A percentile compares a stretch with the other conserved stretches of the same genome.
Evolutionary conservation across 2,113 vertebrate species (phyloP).

Genomic region (Axis porcinus): DNA sequence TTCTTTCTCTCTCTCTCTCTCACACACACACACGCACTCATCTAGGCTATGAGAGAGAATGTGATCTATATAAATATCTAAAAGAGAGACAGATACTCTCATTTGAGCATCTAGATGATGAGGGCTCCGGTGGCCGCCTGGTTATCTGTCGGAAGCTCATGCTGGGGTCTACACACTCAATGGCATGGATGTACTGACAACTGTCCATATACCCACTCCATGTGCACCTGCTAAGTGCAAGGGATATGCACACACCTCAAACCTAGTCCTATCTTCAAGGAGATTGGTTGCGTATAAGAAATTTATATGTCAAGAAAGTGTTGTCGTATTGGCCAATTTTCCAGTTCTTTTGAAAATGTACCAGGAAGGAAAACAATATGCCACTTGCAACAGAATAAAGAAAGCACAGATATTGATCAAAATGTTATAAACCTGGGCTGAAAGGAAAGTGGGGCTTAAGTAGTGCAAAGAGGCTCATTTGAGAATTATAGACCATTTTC

Average conservation of each 20-base stretch:
- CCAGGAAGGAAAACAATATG: background rate
- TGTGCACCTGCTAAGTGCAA: background rate
- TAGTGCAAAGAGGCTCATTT: background rate
- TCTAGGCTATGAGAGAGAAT: background rate
- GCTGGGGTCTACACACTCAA: background rate
- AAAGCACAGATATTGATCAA: background rate
- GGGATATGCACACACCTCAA: background rate
- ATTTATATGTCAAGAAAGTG: background rate
- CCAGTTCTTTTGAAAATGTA: background rate
- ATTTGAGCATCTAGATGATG: background rate
- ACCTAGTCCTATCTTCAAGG: background rate
- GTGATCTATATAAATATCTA: background rate
- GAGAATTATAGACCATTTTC: background rate
- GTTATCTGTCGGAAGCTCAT: background rate
- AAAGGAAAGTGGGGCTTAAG: background rate
- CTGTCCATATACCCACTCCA: background rate
- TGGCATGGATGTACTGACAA: background rate
- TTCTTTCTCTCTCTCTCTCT: background rate
- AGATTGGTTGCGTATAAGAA: background rate
- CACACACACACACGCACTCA: background rate
- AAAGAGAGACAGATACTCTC: background rate
- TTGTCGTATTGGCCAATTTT: background rate
- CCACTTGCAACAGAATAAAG: background rate
- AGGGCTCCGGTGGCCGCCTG: background rate
- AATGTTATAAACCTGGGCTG: background rate